Conservation (phyloP, 2,797 vertebrate species). For the Gallinago solitaria region DNA sequence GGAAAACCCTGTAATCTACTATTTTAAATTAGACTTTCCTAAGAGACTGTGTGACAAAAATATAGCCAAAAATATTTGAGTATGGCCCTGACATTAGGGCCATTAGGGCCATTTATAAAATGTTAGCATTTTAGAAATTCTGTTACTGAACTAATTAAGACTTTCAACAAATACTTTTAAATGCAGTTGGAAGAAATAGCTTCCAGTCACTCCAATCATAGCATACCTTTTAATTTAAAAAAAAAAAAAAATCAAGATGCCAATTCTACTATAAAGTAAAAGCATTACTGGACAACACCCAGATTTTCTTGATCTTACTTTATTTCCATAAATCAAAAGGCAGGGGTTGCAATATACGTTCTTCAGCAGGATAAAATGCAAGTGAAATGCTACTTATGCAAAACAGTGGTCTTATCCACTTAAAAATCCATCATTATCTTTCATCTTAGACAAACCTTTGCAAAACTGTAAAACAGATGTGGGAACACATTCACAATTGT, state of each 20-base stretch:
- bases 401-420: not conserved
- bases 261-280: conserved; percentile 20
- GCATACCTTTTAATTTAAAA: not conserved
- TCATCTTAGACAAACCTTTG: not conserved
- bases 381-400: not conserved
- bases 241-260: not conserved
- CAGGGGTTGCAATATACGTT: not conserved
- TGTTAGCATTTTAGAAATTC: not conserved
- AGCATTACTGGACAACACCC: not conserved
- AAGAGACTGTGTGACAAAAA: not conserved
- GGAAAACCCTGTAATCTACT: not conserved
- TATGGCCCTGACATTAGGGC: not conserved
- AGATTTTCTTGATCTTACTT: not conserved
- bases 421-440: not conserved
- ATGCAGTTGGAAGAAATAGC: not conserved
- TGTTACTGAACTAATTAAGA: not conserved
- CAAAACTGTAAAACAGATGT: not conserved
- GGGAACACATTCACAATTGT: not conserved
- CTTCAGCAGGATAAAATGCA: not conserved
- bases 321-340: not conserved
- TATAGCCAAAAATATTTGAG: not conserved
- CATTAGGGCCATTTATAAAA: too few relatives aligned
- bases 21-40: not conserved
- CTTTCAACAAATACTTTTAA: not conserved
- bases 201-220: not conserved